Percentiles rank a stretch among this genome's conserved stretches.
phyloP scores from a whole-genome alignment of 2,113 vertebrate species.

The Rhinolophus ferrumequinum region DNA sequence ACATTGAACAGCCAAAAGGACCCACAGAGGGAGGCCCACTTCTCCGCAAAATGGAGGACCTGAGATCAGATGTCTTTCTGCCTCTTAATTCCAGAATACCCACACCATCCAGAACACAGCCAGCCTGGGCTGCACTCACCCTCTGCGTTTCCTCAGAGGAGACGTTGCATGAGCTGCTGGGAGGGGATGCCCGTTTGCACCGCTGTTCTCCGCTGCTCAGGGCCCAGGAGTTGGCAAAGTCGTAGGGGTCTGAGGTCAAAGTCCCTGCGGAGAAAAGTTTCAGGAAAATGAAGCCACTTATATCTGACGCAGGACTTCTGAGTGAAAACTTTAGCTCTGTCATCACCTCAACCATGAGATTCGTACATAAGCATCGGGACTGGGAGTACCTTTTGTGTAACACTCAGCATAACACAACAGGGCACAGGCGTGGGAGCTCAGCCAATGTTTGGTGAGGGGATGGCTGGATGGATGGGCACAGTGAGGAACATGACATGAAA shows the following conservation, averaged over 20 bases:
- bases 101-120: fast-evolving
- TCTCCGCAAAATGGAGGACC: background rate
- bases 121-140: slow-evolving; percentile 77
- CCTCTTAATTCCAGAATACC: background rate
- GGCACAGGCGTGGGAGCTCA: background rate
- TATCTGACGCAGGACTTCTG: background rate
- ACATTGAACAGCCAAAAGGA: background rate
- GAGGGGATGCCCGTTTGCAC: slow-evolving; percentile 88
- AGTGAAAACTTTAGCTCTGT: background rate
- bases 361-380: background rate
- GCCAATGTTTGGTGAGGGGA: background rate
- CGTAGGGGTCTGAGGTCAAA: slow-evolving; percentile 90
- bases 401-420: background rate
- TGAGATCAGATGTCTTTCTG: background rate
- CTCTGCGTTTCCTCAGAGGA: slow-evolving; percentile 85
- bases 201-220: slow-evolving; percentile 88
- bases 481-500: background rate
- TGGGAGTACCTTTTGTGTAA: background rate
- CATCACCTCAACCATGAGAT: background rate
- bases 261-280: slow-evolving; percentile 87
- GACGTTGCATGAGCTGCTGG: slow-evolving; percentile 89
- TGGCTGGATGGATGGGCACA: fast-evolving
- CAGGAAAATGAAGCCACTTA: background rate
- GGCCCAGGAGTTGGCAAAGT: slow-evolving; percentile 99
- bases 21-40: too few relatives aligned